phyloP scores from a whole-genome alignment of 2,888 invertebrate species.

The Synanthedon tipuliformis region DNA sequence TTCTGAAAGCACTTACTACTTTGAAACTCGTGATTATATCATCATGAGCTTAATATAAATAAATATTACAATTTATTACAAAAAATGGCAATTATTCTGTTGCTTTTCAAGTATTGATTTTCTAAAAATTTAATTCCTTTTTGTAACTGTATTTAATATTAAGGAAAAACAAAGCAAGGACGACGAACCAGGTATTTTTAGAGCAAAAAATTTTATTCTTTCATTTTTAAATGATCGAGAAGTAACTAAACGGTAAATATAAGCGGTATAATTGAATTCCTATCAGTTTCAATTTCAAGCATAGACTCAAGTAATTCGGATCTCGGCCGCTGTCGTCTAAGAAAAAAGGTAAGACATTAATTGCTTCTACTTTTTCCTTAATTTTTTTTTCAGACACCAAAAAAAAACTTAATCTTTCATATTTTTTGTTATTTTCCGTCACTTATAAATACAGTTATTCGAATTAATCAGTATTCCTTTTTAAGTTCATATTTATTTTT shows the following conservation, averaged over 20 bases:
- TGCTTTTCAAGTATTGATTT: too few species aligned
- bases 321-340: constrained; percentile 8
- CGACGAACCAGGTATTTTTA: background rate
- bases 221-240: constrained; percentile 10
- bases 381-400: constrained; percentile 1
- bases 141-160: background rate
- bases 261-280: constrained; percentile 6
- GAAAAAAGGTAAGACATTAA: constrained; percentile 16
- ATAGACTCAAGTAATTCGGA: constrained; percentile 7
- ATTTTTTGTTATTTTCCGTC: too few species aligned
- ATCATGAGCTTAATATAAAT: too few species aligned
- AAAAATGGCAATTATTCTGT: too few species aligned
- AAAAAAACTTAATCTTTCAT: too few species aligned
- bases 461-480: too few species aligned
- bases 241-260: constrained; percentile 10
- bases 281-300: constrained; percentile 6
- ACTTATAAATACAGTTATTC: too few species aligned
- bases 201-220: background rate
- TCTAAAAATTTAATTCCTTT: too few species aligned
- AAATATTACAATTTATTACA: too few species aligned
- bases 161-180: background rate
- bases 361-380: constrained; percentile 15
- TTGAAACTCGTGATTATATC: too few species aligned
- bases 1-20: too few species aligned
- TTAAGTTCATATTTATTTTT: too few species aligned